Conservation (phyloP, 2,888 invertebrate species). For the Acrocera orbiculus region DNA sequence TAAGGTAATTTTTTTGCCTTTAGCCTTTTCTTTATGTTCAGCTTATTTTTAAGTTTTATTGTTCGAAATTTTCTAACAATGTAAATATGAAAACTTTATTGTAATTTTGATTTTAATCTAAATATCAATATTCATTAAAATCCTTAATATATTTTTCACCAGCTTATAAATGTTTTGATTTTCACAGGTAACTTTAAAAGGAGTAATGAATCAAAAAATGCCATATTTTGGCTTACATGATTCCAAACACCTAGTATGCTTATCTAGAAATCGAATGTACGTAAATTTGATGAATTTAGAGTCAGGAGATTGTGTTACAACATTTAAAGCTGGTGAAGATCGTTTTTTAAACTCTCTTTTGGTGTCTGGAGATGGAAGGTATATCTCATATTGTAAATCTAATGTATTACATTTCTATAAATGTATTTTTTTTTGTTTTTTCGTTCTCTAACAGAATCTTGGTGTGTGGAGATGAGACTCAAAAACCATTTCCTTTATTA, state of each 20-base stretch:
- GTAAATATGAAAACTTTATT: neutral
- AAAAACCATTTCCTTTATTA: constrained; percentile 75
- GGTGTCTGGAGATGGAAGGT: constrained; percentile 76
- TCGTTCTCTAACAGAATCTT: constrained; percentile 39
- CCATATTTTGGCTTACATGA: constrained; percentile 76
- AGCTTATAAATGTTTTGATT: too few relatives aligned
- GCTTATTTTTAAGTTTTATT: neutral
- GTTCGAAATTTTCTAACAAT: neutral
- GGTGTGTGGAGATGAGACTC: constrained; percentile 83
- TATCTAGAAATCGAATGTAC: constrained; percentile 76
- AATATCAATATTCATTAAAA: neutral
- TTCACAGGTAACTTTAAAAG: constrained; percentile 56
- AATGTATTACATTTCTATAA: constrained; percentile 2
- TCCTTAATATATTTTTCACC: neutral
- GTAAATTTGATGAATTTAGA: constrained; percentile 73
- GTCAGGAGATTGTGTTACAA: constrained; percentile 47
- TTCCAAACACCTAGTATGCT: constrained; percentile 53
- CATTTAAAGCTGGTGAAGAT: constrained; percentile 82
- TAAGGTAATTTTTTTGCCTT: constrained; percentile 18
- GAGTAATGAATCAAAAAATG: constrained; percentile 87
- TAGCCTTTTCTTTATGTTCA: neutral
- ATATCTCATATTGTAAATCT: constrained; percentile 10
- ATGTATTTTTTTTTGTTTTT: neutral
- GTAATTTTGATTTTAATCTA: neutral
- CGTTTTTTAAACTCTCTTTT: constrained; percentile 74